Conservation (phyloP, 2,797 vertebrate genomes). For the Enteromius afrohamiltoni region DNA sequence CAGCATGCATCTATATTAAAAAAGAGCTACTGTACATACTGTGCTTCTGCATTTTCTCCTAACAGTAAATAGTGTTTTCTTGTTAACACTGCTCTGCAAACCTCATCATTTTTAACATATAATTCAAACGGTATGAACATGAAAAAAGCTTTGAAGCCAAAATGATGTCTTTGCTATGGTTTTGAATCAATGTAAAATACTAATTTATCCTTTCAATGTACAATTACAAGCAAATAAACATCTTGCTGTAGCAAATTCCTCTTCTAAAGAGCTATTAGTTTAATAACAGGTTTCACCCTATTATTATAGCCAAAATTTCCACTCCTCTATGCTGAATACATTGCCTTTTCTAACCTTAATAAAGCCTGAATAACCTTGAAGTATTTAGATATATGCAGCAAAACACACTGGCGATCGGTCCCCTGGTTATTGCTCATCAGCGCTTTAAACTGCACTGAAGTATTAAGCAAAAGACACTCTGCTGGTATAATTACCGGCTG, state of each 20-base stretch:
- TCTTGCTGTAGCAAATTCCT: not conserved
- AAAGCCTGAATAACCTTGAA: slow-evolving; percentile 19
- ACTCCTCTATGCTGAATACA: not conserved
- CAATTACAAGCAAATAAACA: slow-evolving; percentile 24
- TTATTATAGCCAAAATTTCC: not conserved
- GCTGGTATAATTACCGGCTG: slow-evolving; percentile 46
- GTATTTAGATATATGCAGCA: slow-evolving; percentile 30
- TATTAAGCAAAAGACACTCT: slow-evolving; percentile 44
- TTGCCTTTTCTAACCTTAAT: slow-evolving; percentile 26
- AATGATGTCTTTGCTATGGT: not conserved
- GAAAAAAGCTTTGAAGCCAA: not conserved
- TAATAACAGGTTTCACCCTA: not conserved
- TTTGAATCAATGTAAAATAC: not conserved
- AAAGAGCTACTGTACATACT: slow-evolving; percentile 29
- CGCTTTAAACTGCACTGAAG: slow-evolving; percentile 30
- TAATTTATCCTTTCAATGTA: not conserved
- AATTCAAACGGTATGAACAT: not conserved
- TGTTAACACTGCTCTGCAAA: not conserved
- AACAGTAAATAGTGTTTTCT: slow-evolving; percentile 11
- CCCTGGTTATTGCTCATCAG: slow-evolving; percentile 42
- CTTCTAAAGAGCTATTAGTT: slow-evolving; percentile 15
- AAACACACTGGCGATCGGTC: slow-evolving; percentile 32
- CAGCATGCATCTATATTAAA: slow-evolving; percentile 28
- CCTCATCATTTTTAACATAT: not conserved
- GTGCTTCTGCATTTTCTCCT: slow-evolving; percentile 17